Evolutionary conservation across 1,140 invertebrate genomes (phyloP).

Genomic region (Drosophila truncata): DNA sequence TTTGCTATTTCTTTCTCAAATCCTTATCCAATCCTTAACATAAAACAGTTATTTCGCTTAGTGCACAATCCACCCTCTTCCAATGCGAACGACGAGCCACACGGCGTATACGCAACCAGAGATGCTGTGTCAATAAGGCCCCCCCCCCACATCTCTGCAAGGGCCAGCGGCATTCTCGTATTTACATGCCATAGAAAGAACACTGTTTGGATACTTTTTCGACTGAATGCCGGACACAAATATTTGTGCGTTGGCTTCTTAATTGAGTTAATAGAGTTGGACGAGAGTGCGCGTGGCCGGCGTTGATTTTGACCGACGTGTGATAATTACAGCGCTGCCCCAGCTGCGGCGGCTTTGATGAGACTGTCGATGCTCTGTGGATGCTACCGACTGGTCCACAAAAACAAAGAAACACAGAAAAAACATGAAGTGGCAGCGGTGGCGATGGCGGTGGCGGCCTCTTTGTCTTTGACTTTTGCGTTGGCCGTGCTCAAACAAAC

Average conservation of each 20-base stretch:
- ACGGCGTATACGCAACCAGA: conserved; percentile 40
- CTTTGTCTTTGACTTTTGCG: conserved; percentile 41
- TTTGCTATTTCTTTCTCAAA: too few relatives aligned
- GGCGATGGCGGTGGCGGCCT: conserved; percentile 35
- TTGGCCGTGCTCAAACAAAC: conserved; percentile 79
- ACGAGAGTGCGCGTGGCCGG: conserved; percentile 68
- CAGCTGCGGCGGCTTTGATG: conserved; percentile 74
- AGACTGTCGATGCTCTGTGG: conserved; percentile 41
- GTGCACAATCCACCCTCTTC: background rate
- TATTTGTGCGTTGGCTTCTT: conserved; percentile 71
- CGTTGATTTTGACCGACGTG: conserved; percentile 80
- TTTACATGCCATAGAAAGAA: conserved; percentile 63
- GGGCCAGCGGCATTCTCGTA: conserved; percentile 33
- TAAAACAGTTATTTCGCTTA: background rate
- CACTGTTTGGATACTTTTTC: conserved; percentile 79
- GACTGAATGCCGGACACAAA: conserved; percentile 79
- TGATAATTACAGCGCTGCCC: conserved; percentile 74
- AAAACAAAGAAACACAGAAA: conserved; percentile 2
- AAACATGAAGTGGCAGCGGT: conserved; percentile 13
- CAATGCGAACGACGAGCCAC: conserved; percentile 18
- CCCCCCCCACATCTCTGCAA: conserved; percentile 8
- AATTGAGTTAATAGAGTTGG: conserved; percentile 80
- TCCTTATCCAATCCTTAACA: background rate
- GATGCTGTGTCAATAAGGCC: conserved; percentile 51
- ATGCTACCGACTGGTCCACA: conserved; percentile 36